Base-by-base conservation (phyloP, 92 coral and sea anemone species). In the Epizoanthus scotinus region DNA sequence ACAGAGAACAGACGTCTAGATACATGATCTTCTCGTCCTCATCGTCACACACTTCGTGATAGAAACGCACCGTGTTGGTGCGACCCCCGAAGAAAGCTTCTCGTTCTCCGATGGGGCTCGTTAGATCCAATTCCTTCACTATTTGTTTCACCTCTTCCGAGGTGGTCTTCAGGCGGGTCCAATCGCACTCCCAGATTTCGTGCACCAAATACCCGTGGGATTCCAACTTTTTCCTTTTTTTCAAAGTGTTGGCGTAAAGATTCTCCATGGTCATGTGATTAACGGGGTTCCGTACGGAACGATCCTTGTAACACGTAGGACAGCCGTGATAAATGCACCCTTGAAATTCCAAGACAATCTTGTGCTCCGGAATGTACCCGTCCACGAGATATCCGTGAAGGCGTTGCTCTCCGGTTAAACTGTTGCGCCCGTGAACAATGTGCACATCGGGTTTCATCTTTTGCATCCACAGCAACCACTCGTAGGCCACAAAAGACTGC, bases 101-200 rank as follows among this genome's bases (percentile, higher is more conserved):
- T 1, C 61, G 1, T 1, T 55, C 61, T 55, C n/a, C 15, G 17
- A 55, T 55, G 0, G 60, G 15, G 2, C n/a, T 21, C 60, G 15
- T 10, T 13, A 55, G n/a, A 21, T 55, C 18, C 60, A 55, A 13
- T 55, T 55, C 60, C n/a, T n/a, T n/a, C n/a, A n/a, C n/a, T n/a
- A n/a, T n/a, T n/a, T n/a, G n/a, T n/a, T n/a, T n/a, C n/a, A n/a
- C n/a, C n/a, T n/a, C n/a, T n/a, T n/a, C n/a, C n/a, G n/a, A n/a
- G n/a, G n/a, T n/a, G n/a, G n/a, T n/a, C 2, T 13, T 55, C 40
- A 4, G 6, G 18, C n/a, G 14, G 9, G 14, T 67, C 72, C 72
- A 67, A 15, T 67, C 72, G 21, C 72, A 67, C 42, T 67, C 72
- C 72, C 72, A 34, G 53, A 67, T 67, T 6, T 65, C n/a, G n/a